Percentiles rank a stretch among this genome's conserved stretches.
Conservation (phyloP, 2,113 vertebrate genomes). For the Plotosus lineatus region DNA sequence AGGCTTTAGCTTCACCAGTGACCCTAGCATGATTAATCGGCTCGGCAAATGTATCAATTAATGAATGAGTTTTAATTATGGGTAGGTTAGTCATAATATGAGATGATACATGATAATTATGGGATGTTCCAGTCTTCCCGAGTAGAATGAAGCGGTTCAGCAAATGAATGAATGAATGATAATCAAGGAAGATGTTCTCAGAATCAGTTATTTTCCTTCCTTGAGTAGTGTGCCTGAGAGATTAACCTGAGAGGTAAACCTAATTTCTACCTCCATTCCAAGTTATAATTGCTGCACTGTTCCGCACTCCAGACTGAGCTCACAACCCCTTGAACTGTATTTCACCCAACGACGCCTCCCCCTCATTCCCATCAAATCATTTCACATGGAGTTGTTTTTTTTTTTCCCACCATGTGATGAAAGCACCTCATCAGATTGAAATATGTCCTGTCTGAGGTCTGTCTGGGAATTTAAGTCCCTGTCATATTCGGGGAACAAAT, state of each 20-base stretch:
- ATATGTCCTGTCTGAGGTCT: constrained; percentile 44
- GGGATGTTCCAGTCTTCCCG: too few relatives aligned
- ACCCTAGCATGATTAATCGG: too few relatives aligned
- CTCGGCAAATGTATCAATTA: too few relatives aligned
- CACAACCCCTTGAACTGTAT: constrained; percentile 38
- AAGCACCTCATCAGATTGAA: constrained; percentile 42
- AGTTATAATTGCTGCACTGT: constrained; percentile 23
- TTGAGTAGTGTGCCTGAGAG: background rate
- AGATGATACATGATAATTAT: too few relatives aligned
- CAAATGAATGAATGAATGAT: too few relatives aligned
- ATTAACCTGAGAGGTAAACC: constrained; percentile 24
- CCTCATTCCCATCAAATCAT: constrained; percentile 15
- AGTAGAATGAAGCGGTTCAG: too few relatives aligned
- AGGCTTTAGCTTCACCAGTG: too few relatives aligned
- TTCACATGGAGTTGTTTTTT: constrained; percentile 36
- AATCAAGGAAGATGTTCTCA: background rate
- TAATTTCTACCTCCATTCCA: constrained; percentile 13
- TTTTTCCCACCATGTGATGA: constrained; percentile 32
- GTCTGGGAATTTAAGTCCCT: constrained; percentile 45
- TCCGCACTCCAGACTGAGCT: background rate
- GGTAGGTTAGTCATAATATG: too few relatives aligned
- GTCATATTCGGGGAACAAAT: constrained; percentile 45
- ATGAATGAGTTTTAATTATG: too few relatives aligned
- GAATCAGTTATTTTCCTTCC: background rate
- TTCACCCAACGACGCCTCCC: constrained; percentile 19